Conservation (phyloP, 1,140 invertebrate genomes). For the Chlorops oryzae region DNA sequence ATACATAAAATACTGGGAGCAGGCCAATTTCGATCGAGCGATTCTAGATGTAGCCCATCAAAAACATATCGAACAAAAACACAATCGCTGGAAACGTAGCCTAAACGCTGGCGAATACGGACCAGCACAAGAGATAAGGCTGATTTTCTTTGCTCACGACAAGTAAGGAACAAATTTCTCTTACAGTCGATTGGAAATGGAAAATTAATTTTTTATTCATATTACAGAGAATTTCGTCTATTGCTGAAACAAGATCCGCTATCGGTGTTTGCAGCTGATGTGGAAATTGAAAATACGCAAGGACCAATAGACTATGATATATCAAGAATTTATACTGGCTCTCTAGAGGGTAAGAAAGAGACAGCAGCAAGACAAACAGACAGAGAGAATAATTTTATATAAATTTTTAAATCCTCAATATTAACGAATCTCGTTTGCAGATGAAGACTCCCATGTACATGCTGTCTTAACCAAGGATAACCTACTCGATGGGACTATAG, state of each 20-base stretch:
- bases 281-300: constrained; percentile 67
- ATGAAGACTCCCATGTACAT: constrained; percentile 73
- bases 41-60: constrained; percentile 38
- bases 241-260: constrained; percentile 63
- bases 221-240: constrained; percentile 71
- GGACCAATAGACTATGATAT: constrained; percentile 69
- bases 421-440: constrained; percentile 52
- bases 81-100: constrained; percentile 39
- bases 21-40: constrained; percentile 42
- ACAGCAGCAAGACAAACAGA: too few species aligned
- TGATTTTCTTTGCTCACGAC: constrained; percentile 47
- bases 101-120: constrained; percentile 22
- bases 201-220: constrained; percentile 4
- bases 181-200: neutral
- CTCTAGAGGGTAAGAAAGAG: constrained; percentile 68
- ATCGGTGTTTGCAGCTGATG: constrained; percentile 70
- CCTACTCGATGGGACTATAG: constrained; percentile 82
- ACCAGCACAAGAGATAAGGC: constrained; percentile 41
- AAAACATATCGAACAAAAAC: constrained; percentile 40
- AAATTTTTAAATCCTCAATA: too few species aligned
- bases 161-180: constrained; percentile 23
- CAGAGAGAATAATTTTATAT: too few species aligned
- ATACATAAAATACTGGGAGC: constrained; percentile 45
- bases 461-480: constrained; percentile 81
- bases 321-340: constrained; percentile 68